Evolutionary conservation across 2,888 invertebrate genomes (phyloP).

Genomic region (Maniola hyperantus): DNA sequence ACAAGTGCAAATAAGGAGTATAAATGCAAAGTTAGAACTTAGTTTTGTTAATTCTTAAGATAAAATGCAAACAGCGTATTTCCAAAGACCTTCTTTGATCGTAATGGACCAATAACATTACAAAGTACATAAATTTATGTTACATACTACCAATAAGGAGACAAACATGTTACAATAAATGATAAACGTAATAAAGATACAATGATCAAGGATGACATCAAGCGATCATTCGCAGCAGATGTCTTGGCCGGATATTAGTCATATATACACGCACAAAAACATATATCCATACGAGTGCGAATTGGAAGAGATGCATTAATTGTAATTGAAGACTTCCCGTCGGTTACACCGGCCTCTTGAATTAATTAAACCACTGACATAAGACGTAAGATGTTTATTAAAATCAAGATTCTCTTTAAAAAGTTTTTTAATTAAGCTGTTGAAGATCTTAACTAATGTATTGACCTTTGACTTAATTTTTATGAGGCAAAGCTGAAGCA

Average conservation of each 20-base stretch:
- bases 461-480: background rate
- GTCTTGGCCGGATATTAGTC: slow-evolving; percentile 74
- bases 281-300: slow-evolving; percentile 59
- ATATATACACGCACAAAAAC: slow-evolving; percentile 53
- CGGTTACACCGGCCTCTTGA: slow-evolving; percentile 45
- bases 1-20: background rate
- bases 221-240: slow-evolving; percentile 57
- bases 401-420: background rate
- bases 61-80: background rate
- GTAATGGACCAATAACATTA: slow-evolving; percentile 30
- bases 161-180: slow-evolving; percentile 35
- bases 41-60: background rate
- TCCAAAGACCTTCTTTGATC: slow-evolving; percentile 22
- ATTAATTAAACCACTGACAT: slow-evolving; percentile 42
- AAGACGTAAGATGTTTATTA: slow-evolving; percentile 9
- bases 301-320: slow-evolving; percentile 62
- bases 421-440: background rate
- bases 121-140: slow-evolving; percentile 33
- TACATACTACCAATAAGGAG: slow-evolving; percentile 27
- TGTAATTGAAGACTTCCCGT: slow-evolving; percentile 79
- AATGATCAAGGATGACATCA: slow-evolving; percentile 47
- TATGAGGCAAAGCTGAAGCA: background rate
- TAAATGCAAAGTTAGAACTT: background rate
- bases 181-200: slow-evolving; percentile 49
- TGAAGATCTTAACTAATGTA: slow-evolving; percentile 2